Evolutionary conservation across 2,888 invertebrate species (phyloP).

Genomic region (Drosophila mayaguana): DNA sequence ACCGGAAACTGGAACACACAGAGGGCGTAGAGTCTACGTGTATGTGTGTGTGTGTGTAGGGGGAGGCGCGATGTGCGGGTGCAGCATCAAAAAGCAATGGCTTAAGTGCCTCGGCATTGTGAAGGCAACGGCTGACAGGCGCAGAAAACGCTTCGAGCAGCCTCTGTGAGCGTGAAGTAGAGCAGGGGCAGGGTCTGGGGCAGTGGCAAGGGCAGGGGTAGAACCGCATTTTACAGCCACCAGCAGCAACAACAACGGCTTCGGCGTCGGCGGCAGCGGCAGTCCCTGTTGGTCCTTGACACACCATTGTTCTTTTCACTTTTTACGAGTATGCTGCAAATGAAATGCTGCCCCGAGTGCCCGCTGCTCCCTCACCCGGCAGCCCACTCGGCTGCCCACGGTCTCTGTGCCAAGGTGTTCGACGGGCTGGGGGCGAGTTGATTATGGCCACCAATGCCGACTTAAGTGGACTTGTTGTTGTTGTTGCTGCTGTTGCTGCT

Average conservation of each 20-base stretch:
- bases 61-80: slow-evolving; percentile 15
- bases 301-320: slow-evolving; percentile 77
- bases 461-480: slow-evolving; percentile 67
- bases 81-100: slow-evolving; percentile 75
- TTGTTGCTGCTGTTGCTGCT: slow-evolving; percentile 30
- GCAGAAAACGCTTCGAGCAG: slow-evolving; percentile 41
- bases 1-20: slow-evolving; percentile 74
- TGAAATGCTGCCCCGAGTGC: slow-evolving; percentile 55
- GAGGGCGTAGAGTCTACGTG: background rate
- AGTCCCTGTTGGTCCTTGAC: slow-evolving; percentile 56
- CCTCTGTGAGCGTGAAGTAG: background rate
- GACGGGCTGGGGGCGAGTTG: slow-evolving; percentile 55
- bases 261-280: too few species aligned
- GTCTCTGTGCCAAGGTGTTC: slow-evolving; percentile 60
- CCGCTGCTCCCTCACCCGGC: background rate
- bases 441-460: slow-evolving; percentile 70
- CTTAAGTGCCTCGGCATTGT: slow-evolving; percentile 77
- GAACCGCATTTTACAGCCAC: slow-evolving; percentile 13
- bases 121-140: slow-evolving; percentile 66
- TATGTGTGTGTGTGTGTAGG: background rate
- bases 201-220: background rate
- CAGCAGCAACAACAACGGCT: background rate
- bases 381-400: background rate
- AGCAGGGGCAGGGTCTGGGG: background rate
- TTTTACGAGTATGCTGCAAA: slow-evolving; percentile 71